Percentiles rank a stretch among this genome's conserved stretches.
phyloP scores from a whole-genome alignment of 2,113 vertebrate species.

The rat (Rattus norvegicus) region GRCr8 NC_086027.1:9038501-9039000 shows the following conservation, averaged over 20 bases:
- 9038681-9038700: constrained; percentile 26
- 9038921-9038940: accelerated
- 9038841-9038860: neutral
- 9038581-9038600: constrained; percentile 76
- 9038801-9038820: neutral
- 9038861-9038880: neutral
- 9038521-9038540: constrained; percentile 82
- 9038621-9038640: constrained; percentile 59
- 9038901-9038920: no score
- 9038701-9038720: constrained; percentile 63
- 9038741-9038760: constrained; percentile 51
- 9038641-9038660: constrained; percentile 45
- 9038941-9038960: neutral
- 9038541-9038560: constrained; percentile 80
- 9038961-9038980: neutral
- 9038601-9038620: constrained; percentile 78
- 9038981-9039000: neutral
- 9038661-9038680: constrained; percentile 64
- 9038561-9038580: constrained; percentile 77
- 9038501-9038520: constrained; percentile 83
- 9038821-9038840: neutral
- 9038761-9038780: neutral
- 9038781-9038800: constrained; percentile 61
- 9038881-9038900: neutral
- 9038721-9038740: constrained; percentile 38